A percentile compares a stretch with the other conserved stretches of the same genome.
phyloP scores from a whole-genome alignment of 2,113 vertebrate genomes.

The Ophiodon elongatus region DNA sequence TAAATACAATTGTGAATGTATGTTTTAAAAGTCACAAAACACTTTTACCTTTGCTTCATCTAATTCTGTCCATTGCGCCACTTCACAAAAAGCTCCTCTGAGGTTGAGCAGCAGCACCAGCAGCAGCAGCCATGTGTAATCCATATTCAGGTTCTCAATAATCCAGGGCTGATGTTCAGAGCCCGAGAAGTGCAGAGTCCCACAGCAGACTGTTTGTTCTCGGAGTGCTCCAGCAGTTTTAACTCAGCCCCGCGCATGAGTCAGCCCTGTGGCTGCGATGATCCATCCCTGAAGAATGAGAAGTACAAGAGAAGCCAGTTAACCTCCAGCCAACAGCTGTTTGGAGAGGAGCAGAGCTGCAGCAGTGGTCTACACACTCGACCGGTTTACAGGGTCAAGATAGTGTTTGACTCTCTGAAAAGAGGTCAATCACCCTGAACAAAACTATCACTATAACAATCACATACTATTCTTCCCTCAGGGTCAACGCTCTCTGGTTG shows the following conservation, averaged over 20 bases:
- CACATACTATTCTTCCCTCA: not conserved
- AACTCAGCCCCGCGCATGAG: constrained; percentile 66
- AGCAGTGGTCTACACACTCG: not conserved
- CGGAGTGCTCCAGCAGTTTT: constrained; percentile 63
- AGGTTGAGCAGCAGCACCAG: constrained; percentile 57
- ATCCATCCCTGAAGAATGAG: constrained; percentile 80
- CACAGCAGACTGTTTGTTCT: constrained; percentile 59
- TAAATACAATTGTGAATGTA: not conserved
- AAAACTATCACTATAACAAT: not conserved
- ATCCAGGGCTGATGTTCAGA: constrained; percentile 9
- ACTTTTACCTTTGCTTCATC: constrained; percentile 80
- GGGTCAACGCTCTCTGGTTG: not conserved
- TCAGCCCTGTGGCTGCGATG: constrained; percentile 74
- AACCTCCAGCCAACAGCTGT: constrained; percentile 58
- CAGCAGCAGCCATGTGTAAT: constrained; percentile 49
- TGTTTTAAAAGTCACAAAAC: not conserved
- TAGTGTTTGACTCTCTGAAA: not conserved
- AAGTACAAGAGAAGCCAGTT: constrained; percentile 60
- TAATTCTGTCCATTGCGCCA: constrained; percentile 73
- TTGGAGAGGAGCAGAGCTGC: constrained; percentile 1
- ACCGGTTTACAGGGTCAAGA: not conserved
- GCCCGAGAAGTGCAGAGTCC: constrained; percentile 28
- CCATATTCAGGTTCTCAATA: constrained; percentile 57
- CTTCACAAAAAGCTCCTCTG: constrained; percentile 56
- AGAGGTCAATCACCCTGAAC: not conserved